A percentile compares a stretch with the other conserved stretches of the same genome.
Conservation (phyloP, 2,797 vertebrate species). For the Orestias chungarensis region DNA sequence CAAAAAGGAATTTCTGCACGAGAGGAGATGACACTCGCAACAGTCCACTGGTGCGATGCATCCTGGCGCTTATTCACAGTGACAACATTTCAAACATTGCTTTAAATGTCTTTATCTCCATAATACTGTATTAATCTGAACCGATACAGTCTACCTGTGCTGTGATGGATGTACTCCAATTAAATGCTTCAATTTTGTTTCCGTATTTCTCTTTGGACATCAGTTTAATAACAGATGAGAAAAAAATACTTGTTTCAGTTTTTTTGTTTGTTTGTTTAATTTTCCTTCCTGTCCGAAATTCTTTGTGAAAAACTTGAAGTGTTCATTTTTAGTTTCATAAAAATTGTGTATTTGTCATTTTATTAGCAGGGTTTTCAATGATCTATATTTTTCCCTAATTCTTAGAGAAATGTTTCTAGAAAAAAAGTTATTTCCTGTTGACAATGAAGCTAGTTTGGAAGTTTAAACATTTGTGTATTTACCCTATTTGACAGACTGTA, state of each 20-base stretch:
- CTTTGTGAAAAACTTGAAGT: not conserved
- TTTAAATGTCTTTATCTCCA: conserved; percentile 47
- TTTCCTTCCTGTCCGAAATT: no score
- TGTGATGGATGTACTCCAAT: conserved; percentile 6
- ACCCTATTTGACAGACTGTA: conserved; percentile 65
- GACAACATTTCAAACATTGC: conserved; percentile 59
- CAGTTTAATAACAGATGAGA: not conserved
- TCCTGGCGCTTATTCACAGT: conserved; percentile 57
- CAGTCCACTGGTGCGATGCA: conserved; percentile 54
- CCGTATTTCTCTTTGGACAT: not conserved
- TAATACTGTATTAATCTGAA: conserved; percentile 51
- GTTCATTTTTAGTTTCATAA: not conserved
- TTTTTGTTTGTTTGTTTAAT: no score
- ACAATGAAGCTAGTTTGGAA: conserved; percentile 48
- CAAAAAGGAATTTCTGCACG: conserved; percentile 71
- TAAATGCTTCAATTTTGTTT: not conserved
- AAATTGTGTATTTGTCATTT: conserved; percentile 4
- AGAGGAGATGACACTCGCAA: conserved; percentile 57
- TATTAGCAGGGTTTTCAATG: not conserved
- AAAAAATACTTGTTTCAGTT: not conserved
- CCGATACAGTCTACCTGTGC: conserved; percentile 28
- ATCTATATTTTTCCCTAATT: conserved; percentile 23
- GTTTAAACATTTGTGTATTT: conserved; percentile 63
- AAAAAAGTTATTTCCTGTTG: conserved; percentile 10
- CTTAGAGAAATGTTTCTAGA: conserved; percentile 21